A percentile compares a stretch with the other conserved stretches of the same genome.
These are phyloP conservation scores for Ophion costatus DNA, from an alignment of 2,888 invertebrate genomes.

Conservation along the genomic window DNA sequence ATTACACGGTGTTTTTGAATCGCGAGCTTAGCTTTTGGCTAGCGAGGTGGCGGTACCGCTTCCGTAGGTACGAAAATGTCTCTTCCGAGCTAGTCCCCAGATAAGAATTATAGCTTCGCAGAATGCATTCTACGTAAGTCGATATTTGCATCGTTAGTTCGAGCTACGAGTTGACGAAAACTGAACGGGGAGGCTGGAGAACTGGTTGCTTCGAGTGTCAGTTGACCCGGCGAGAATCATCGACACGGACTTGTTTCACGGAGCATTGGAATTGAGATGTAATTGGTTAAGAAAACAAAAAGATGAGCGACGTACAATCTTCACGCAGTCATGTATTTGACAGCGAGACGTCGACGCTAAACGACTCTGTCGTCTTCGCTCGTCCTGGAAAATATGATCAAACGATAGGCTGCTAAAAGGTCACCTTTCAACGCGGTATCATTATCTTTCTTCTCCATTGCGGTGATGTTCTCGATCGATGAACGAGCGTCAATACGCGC, in stretches of 20 bases:
- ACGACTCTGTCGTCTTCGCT: constrained; percentile 74
- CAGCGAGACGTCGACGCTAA: constrained; percentile 80
- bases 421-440: constrained; percentile 63
- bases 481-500: neutral
- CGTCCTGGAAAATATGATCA: constrained; percentile 75
- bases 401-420: constrained; percentile 74
- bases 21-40: constrained; percentile 20
- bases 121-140: no score
- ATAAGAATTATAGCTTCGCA: no score
- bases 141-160: no score
- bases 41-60: constrained; percentile 73
- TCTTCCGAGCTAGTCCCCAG: neutral
- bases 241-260: neutral
- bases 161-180: no score
- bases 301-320: constrained; percentile 76
- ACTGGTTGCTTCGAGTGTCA: no score
- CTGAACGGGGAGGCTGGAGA: no score
- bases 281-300: neutral
- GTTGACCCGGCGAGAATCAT: no score
- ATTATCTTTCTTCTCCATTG: constrained; percentile 41
- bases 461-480: neutral
- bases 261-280: neutral
- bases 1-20: constrained; percentile 9
- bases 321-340: constrained; percentile 79
- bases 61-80: constrained; percentile 74